phyloP scores from a whole-genome alignment of 1,140 invertebrate genomes.

The Eupristina koningsbergeri region DNA sequence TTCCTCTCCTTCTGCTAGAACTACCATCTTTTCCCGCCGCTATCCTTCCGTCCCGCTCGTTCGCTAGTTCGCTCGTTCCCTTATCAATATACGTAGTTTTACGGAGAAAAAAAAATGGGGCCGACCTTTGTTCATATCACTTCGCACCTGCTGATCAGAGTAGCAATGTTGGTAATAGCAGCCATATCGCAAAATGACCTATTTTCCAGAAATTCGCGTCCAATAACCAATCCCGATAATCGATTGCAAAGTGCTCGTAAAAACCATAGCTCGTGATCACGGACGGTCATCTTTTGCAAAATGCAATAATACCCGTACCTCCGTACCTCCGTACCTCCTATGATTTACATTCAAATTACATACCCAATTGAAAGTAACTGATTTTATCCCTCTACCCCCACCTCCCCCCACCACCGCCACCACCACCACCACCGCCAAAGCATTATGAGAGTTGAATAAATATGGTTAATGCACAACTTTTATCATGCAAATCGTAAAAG shows the following conservation, averaged over 20 bases:
- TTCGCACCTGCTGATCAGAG: conserved; percentile 8
- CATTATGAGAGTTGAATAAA: too few species aligned
- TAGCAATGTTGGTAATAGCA: neutral
- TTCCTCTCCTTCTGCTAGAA: neutral
- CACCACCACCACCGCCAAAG: too few species aligned
- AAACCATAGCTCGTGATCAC: neutral
- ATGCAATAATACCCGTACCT: conserved; percentile 35
- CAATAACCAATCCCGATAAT: conserved; percentile 50
- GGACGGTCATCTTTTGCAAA: conserved; percentile 37
- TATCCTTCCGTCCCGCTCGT: neutral
- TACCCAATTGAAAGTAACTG: neutral
- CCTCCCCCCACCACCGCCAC: too few species aligned
- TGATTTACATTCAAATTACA: conserved; percentile 46
- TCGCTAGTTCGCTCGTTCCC: neutral
- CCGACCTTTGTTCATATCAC: neutral
- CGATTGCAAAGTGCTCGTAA: conserved; percentile 45
- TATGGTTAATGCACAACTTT: too few species aligned
- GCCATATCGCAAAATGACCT: conserved; percentile 43
- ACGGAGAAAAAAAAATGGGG: neutral
- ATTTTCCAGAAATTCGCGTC: conserved; percentile 49
- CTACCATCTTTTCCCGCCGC: neutral
- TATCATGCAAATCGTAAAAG: too few species aligned
- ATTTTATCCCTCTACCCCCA: neutral
- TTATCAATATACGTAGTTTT: neutral
- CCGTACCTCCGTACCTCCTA: neutral